Base-by-base conservation (phyloP, 2,113 vertebrate species). In the Todiramphus chloris region DNA sequence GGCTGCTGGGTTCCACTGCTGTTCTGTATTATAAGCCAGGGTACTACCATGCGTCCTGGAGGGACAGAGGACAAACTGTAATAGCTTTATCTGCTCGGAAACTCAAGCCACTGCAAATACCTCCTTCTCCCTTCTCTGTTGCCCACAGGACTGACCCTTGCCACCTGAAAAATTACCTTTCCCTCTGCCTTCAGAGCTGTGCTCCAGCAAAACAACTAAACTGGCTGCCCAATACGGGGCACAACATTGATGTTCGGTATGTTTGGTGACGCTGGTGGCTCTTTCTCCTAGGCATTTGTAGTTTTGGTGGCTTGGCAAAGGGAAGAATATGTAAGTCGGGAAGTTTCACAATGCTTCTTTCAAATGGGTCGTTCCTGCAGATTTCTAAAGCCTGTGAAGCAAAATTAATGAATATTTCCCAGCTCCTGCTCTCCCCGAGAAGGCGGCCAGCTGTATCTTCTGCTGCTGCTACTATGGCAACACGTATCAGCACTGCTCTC, bases 391-490 rank as follows among this genome's bases (percentile, higher is more conserved):
- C 64, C 73, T 53, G 17, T 50, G 62, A 77, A 94, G 95, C 39
- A 79, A 75, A 95, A 87, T 91, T 89, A 92, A 94, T 58, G 15
- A 93, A 2, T 69, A 21, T 90, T 94, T 94, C 81, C 68, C 75
- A 85, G 75, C 64, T 76, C 83, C 73, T 86, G 82, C 74, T 90
- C 76, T 93, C 37, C 62, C 91, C 0, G 37, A 92, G 93, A 87
- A 94, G 91, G 94, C 69, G 3, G 77, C 89, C 92, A 83, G 93
- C 94, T 94, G 86, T 87, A 94, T 91, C 91, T 88, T 93, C 74
- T 93, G 73, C 90, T 77, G 74, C 91, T 77, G 97, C 92, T 96
- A 14, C 97, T 94, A 97, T 97, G 91, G 96, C 92, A 96, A 97
- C 96, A 18, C 1, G 0, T 41, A 87, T 48, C 66, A 76, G 91